These are phyloP conservation scores for Therioaphis trifolii DNA, from an alignment of 2,888 invertebrate genomes.

Conservation along the genomic window DNA sequence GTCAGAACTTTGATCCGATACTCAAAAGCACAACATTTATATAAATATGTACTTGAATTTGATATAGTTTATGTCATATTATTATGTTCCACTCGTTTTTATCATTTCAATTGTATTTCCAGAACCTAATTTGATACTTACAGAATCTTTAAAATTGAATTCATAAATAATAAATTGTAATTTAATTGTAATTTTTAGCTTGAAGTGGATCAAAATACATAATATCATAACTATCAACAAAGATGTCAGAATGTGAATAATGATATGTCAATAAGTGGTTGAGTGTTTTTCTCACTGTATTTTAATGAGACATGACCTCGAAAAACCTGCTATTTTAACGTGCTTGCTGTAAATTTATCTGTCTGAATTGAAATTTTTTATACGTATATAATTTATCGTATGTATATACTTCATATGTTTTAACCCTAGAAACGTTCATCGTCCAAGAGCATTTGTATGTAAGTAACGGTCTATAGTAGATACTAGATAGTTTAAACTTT, in stretches of 20 bases:
- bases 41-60: too few species aligned
- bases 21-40: too few species aligned
- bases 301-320: slow-evolving; percentile 41
- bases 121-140: too few species aligned
- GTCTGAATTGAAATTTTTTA: slow-evolving; percentile 1
- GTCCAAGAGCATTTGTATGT: neutral
- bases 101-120: too few species aligned
- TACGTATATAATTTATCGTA: too few species aligned
- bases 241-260: slow-evolving; percentile 25
- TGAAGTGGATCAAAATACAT: neutral
- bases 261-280: slow-evolving; percentile 37
- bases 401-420: neutral
- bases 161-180: too few species aligned
- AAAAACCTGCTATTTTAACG: slow-evolving; percentile 43
- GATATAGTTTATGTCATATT: too few species aligned
- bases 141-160: too few species aligned
- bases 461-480: too few species aligned
- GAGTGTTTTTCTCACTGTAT: slow-evolving; percentile 30
- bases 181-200: neutral
- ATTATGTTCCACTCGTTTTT: too few species aligned
- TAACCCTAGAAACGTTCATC: neutral
- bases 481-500: too few species aligned
- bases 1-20: too few species aligned
- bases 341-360: neutral
- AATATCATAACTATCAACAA: slow-evolving; percentile 13